Evolutionary conservation across 2,113 vertebrate genomes (phyloP), one percentile per base, ranked within the genome.

Genomic region (Eubucco bourcierii): DNA sequence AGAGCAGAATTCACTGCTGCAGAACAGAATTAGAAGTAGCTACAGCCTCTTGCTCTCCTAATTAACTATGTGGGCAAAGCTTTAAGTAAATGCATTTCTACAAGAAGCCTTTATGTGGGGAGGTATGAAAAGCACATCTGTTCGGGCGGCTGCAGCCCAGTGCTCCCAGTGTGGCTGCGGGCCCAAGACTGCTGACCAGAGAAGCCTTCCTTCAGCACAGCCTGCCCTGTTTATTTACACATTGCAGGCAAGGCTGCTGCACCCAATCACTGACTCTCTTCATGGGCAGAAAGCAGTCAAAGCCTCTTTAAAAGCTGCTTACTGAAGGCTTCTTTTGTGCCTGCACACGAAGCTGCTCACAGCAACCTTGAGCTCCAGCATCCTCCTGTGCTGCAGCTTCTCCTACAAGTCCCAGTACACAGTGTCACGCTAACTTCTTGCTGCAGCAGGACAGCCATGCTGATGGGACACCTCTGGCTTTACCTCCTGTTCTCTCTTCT

Each of bases 121-220:
- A 80, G 72, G 4, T 4, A 93, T 94, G 84, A 97, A 96, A 96
- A 95, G 95, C 76, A 61, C 68, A 53, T 92, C 90, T 95, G 95
- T 97, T 95, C 46, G 28, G 14, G 15, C 1, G 28, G 65, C 82
- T 83, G n/a, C 59, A 37, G 86, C 76, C 78, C 80, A 27, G 79
- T 6, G 8, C 63, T 75, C 60, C 27, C 29, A 10, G 52, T 2
- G 1, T 80, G 92, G 88, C 67, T 17, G 25, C 1, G 0, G 37
- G 83, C 13, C 12, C 12, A 0, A 3, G 16, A 24, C 33, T 66
- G 72, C 7, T 4, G 2, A 6, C 19, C 27, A 47, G 50, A 85
- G 94, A 64, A 46, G 58, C 1, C 2, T 39, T 55, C 79, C 77
- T 77, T 71, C 85, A 82, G 92, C 84, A 67, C 56, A 90, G 82